Percentiles rank a stretch among this genome's conserved stretches.
Conservation (phyloP, 2,113 vertebrate species). For the Hystrix brachyura region DNA sequence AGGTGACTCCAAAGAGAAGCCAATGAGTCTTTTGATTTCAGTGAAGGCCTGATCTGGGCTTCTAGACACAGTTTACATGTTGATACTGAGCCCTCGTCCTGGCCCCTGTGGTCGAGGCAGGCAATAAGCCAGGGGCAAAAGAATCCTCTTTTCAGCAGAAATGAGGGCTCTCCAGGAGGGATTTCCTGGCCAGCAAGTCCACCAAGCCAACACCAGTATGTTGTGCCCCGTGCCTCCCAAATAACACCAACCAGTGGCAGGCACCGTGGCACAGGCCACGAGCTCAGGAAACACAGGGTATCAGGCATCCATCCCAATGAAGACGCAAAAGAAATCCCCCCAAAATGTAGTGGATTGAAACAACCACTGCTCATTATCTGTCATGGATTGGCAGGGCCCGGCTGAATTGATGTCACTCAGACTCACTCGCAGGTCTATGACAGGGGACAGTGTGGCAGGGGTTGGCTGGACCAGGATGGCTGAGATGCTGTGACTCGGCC, state of each 20-base stretch:
- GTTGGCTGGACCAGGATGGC: background rate
- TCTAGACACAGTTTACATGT: background rate
- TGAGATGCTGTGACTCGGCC: accelerated
- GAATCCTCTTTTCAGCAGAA: background rate
- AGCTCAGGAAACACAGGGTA: background rate
- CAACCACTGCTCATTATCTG: too few relatives aligned
- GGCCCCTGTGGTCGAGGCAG: background rate
- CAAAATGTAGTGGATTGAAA: background rate
- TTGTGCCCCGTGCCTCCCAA: background rate
- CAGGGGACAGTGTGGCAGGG: background rate
- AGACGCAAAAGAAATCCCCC: background rate
- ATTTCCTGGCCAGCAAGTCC: background rate
- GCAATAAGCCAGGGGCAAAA: background rate
- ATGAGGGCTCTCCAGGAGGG: background rate
- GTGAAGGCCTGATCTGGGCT: too few relatives aligned
- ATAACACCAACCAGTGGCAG: background rate
- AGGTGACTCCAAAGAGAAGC: background rate
- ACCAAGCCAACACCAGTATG: background rate
- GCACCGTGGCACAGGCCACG: too few relatives aligned
- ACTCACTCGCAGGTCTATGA: background rate
- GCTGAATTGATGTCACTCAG: background rate
- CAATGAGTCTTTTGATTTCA: background rate
- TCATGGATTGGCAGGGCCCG: accelerated
- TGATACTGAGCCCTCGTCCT: accelerated
- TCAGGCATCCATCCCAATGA: accelerated